A percentile compares a stretch with the other conserved stretches of the same genome.
These are phyloP conservation scores for Lottia scabra DNA, from an alignment of 2,888 invertebrate species.

Conservation along the genomic window DNA sequence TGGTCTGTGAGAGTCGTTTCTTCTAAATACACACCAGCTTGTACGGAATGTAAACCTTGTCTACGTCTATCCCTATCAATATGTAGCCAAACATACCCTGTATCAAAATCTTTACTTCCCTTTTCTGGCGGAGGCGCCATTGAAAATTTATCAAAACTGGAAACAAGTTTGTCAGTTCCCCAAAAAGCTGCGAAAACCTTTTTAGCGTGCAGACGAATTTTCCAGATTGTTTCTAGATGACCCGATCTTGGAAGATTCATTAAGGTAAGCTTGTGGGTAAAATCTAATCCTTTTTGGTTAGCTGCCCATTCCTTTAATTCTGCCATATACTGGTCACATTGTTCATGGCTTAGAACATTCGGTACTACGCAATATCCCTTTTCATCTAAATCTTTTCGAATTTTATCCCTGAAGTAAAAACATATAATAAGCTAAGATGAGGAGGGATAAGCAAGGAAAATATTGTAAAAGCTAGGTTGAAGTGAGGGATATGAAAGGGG, in stretches of 20 bases:
- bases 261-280: neutral
- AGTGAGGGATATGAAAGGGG: no score
- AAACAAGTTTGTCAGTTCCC: neutral
- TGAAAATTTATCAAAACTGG: conserved; percentile 2
- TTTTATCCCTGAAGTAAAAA: conserved; percentile 3
- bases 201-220: neutral
- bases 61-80: neutral
- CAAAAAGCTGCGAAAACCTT: neutral
- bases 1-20: neutral
- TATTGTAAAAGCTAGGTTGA: no score
- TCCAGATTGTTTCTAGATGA: neutral
- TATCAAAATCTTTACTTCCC: neutral
- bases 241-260: neutral
- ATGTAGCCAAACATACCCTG: neutral
- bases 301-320: neutral
- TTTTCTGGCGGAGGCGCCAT: neutral
- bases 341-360: conserved; percentile 7
- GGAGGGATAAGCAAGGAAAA: no score
- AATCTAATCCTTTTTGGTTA: neutral
- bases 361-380: conserved; percentile 21
- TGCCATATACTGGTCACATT: conserved; percentile 15
- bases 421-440: no score
- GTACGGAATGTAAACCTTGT: neutral
- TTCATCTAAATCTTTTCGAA: conserved; percentile 6
- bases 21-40: neutral